These are phyloP conservation scores for Caerostris extrusa DNA, from an alignment of 1,140 invertebrate species.

Conservation along the genomic window DNA sequence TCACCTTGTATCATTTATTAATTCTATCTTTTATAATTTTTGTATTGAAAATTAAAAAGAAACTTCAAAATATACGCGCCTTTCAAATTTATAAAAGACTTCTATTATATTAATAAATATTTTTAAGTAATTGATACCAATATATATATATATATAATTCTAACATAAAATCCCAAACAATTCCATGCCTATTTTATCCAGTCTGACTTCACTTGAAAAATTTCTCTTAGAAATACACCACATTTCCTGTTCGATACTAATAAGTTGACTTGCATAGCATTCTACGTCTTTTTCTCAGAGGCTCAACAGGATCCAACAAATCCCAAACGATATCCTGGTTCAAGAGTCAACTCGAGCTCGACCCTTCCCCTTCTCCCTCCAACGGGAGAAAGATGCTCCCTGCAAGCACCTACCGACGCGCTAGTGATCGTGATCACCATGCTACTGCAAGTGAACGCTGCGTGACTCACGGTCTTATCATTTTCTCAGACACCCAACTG, in stretches of 20 bases:
- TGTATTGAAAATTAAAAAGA: too few relatives aligned
- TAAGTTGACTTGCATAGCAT: neutral
- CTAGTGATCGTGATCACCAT: conserved; percentile 1
- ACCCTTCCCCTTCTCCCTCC: neutral
- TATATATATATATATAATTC: neutral
- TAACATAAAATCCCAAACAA: neutral
- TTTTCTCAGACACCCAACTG: neutral
- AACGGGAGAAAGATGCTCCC: conserved; percentile 2
- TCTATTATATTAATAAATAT: too few relatives aligned
- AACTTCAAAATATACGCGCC: too few relatives aligned
- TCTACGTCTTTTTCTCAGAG: neutral
- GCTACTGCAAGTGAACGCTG: neutral
- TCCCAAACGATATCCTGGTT: conserved; percentile 34
- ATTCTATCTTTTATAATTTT: too few relatives aligned
- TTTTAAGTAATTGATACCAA: too few relatives aligned
- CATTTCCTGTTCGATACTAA: too few relatives aligned
- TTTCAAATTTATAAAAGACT: too few relatives aligned
- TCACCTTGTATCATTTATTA: too few relatives aligned
- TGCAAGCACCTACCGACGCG: neutral
- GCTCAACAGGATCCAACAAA: neutral
- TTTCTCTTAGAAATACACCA: too few relatives aligned
- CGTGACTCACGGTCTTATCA: conserved; percentile 40
- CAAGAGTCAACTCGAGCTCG: neutral
- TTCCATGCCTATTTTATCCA: neutral
- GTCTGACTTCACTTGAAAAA: too few relatives aligned